Evolutionary conservation across 30 jellyfish, hydroid and myxozoan genomes (phyloP), one percentile per base, ranked within the genome.

Genomic region (Aurelia sp.): DNA sequence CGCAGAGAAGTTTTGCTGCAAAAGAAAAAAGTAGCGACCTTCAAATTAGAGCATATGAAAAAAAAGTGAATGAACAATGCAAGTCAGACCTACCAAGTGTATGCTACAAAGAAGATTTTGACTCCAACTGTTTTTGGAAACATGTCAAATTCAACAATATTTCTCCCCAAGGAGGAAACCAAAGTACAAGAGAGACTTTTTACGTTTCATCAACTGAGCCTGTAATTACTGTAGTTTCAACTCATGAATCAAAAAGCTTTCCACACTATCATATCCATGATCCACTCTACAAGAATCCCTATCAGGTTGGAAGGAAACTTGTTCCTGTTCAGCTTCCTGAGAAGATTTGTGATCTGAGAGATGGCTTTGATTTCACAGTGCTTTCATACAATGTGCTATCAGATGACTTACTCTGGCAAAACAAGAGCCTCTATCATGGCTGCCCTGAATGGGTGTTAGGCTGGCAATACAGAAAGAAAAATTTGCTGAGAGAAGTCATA

Each of bases 371-470:
- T 30, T 95, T 95, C 82, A 74, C 97, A 1, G 96, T 95, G 11
- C 74, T 96, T 31, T 89, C 98, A n/a, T 95, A 95, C 84, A 95
- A 95, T 86, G 96, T 95, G 23, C 85, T 95, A 13, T 93, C 99
- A 37, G 99, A 95, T 68, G 55, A 65, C 6, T 76, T 95, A 20
- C 89, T 95, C 15, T 71, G 86, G 64, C 92, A 95, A 35, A 95
- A 90, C 71, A 72, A 20, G 13, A 50, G 74, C 53, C 90, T 95
- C 5, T 95, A 95, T 48, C n/a, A 50, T 13, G 81, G 79, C 23
- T 72, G 91, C 55, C 87, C 85, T 17, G 91, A 82, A 21, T 64
- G 91, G 86, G 37, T 87, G 21, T 81, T 74, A 44, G 74, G 74
- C 31, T 95, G 99, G 99, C 86, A 80, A 1, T 95, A 95, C 51